Conservation (phyloP, 2,888 invertebrate species). For the Beris morrisii region DNA sequence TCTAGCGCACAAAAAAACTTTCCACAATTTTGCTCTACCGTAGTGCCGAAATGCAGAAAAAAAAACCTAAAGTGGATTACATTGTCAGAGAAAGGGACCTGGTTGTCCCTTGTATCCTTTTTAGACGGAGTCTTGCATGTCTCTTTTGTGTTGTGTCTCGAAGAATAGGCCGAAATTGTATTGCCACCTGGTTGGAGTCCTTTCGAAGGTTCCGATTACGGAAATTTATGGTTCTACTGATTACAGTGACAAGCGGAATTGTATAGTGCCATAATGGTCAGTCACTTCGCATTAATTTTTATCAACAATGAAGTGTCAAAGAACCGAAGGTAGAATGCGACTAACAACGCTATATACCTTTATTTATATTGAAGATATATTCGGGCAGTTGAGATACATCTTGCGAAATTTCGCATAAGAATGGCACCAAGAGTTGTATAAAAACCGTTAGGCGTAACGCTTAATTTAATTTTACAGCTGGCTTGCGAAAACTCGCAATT, state of each 20-base stretch:
- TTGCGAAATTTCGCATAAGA: conserved; percentile 4
- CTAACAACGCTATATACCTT: no score
- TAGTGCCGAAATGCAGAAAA: no score
- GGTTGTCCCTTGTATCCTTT: not conserved
- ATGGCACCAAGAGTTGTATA: not conserved
- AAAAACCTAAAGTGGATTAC: conserved; percentile 8
- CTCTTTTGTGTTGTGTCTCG: conserved; percentile 8
- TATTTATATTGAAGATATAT: conserved; percentile 9
- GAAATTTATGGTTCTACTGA: conserved; percentile 30
- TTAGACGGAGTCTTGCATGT: not conserved
- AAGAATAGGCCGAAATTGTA: conserved; percentile 27
- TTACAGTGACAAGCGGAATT: conserved; percentile 23
- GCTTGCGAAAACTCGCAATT: not conserved
- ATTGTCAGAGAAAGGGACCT: conserved; percentile 14
- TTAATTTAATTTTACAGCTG: conserved; percentile 20
- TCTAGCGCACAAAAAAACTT: no score
- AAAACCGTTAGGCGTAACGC: not conserved
- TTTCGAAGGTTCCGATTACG: conserved; percentile 28
- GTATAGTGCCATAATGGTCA: conserved; percentile 20
- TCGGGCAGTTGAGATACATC: conserved; percentile 5
- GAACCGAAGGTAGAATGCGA: no score
- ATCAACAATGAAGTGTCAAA: no score
- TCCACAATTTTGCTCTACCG: no score
- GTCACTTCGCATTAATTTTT: conserved; percentile 15
- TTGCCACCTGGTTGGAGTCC: conserved; percentile 22